Base-by-base conservation (phyloP, 1,140 invertebrate genomes). In the Caenorhabditis inopinata region DNA sequence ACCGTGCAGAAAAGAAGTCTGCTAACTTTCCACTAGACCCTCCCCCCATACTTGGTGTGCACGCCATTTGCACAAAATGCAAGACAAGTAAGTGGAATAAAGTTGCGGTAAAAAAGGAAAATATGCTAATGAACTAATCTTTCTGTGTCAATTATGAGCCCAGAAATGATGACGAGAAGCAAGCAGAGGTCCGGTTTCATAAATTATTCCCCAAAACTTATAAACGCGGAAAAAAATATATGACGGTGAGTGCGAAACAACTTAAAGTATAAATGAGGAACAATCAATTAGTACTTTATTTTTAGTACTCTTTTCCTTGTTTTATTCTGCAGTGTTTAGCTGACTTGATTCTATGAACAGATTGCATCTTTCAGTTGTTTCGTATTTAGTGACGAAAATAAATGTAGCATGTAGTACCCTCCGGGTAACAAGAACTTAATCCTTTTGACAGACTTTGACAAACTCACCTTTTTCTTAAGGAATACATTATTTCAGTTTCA, bases 301-400 rank as follows among this genome's bases (percentile, higher is more conserved):
- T 16, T 7, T 5, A 12, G 11, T 68, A 4, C 27, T 32, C 23
- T 38, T 42, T 18, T 21, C 58, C 5, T 7, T 42, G 5, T 42
- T 42, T 42, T 38, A 68, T 68, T 68, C 12, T 21, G 29, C 58
- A 68, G 58, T 68, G 35, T 21, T 68, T 68, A 38, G 6, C 11
- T 32, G 32, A 9, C 58, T 38, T 68, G 35, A n/a, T 35, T 32
- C 27, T 68, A 32, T n/a, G 4, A 38, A 42, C 5, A 68, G 58
- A 68, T 68, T 18, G 32, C 58, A 68, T 68, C 58, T 14, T 68
- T 38, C 58, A 68, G 58, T 42, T 68, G 58, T 68, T 68, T 68
- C 58, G 35, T 25, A 68, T 68, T 68, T 68, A 42, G 58, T 68
- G 58, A 68, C 58, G 32, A 68, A 68, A 68, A 68, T 32, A 68